phyloP scores from a whole-genome alignment of 2,888 invertebrate species.

The Zeuzera pyrina region DNA sequence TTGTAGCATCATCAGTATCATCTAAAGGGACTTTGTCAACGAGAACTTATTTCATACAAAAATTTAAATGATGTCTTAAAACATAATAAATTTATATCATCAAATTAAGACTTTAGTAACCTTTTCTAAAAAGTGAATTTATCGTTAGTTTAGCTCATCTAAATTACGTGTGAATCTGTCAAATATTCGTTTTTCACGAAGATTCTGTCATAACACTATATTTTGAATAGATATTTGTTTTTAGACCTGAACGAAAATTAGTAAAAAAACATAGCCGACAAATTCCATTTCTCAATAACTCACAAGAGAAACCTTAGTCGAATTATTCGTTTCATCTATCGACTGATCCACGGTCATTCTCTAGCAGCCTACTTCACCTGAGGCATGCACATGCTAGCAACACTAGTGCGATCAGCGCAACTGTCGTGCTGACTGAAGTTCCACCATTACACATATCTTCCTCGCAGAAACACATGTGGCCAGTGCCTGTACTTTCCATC shows the following conservation, averaged over 20 bases:
- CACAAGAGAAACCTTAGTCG: conserved; percentile 6
- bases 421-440: conserved; percentile 31
- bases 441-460: conserved; percentile 92
- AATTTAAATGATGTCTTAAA: too few species aligned
- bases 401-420: conserved; percentile 36
- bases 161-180: too few species aligned
- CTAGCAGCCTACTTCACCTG: conserved; percentile 59
- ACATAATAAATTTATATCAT: too few species aligned
- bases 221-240: too few species aligned
- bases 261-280: conserved; percentile 7
- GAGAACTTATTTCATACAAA: too few species aligned
- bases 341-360: conserved; percentile 29
- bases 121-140: too few species aligned
- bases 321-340: conserved; percentile 23
- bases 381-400: conserved; percentile 62
- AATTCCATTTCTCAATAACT: conserved; percentile 11
- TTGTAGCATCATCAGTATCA: too few species aligned
- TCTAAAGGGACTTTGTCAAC: too few species aligned
- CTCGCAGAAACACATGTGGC: conserved; percentile 99
- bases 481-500: conserved; percentile 98
- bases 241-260: conserved; percentile 2
- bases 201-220: too few species aligned
- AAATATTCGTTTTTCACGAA: too few species aligned
- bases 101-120: too few species aligned
- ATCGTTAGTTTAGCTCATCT: too few species aligned